Evolutionary conservation across 2,113 vertebrate genomes (phyloP), one percentile per base, ranked within the genome.

Genomic region (Stegostoma tigrinum): DNA sequence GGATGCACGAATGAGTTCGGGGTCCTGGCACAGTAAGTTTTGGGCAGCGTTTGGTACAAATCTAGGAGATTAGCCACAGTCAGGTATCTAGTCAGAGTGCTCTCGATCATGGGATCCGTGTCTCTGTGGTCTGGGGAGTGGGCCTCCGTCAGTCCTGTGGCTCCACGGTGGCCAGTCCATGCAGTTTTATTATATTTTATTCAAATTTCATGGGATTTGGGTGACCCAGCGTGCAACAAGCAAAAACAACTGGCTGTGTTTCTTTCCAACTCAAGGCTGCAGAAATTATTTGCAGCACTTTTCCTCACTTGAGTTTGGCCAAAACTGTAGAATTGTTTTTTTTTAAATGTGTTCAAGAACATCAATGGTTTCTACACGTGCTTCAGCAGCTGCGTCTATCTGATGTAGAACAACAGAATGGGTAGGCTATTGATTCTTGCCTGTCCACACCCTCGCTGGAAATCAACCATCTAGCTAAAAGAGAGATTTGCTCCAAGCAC

Each of bases 381-480:
- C n/a, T 52, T 68, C 52, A 6, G 38, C 10, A 52, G 42, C 45
- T 68, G 94, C 24, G 34, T 27, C 42, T 68, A 52, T 48, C 45
- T 45, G 15, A 72, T 70, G 38, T 72, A 96, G 70, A 66, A 96
- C 95, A 97, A 96, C 96, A 96, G 34, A 93, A 38, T 95, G 0
- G 95, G 38, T 70, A 96, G 80, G 38, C 52, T 95, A 96, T 87
- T 94, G 45, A 72, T 95, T 0, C 95, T 95, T 64, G 52, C 96
- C 87, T 96, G 66, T 38, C 42, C 61, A 91, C 95, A 95, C 10
- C 78, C 95, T 95, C 78, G 61, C 8, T 95, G 34, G 52, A 96
- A 48, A 52, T n/a, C 93, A 96, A 96, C 96, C 78, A 48, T 96
- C 96, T 30, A 95, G 0, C 34, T 91, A 34, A 70, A 27, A 72